Conservation (phyloP, 2,888 invertebrate species). For the Bombylius discolor region DNA sequence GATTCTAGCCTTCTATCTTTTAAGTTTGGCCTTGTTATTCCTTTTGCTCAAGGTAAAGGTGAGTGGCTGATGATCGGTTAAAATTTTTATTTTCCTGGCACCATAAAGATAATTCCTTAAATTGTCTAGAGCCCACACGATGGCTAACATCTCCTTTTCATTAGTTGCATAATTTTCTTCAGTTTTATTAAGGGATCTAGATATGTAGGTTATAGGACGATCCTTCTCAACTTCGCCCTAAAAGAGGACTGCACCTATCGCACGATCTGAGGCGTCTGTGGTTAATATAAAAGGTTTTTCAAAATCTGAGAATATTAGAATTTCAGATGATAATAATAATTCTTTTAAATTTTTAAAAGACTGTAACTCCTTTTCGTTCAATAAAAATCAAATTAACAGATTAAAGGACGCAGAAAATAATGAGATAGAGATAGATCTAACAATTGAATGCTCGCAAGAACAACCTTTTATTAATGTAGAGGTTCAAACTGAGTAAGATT, state of each 20-base stretch:
- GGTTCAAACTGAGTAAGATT: too few species aligned
- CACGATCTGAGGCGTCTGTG: constrained; percentile 2
- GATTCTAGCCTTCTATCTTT: too few species aligned
- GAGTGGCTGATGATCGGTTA: constrained; percentile 12
- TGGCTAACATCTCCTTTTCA: constrained; percentile 10
- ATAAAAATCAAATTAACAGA: too few species aligned
- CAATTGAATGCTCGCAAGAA: too few species aligned
- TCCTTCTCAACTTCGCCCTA: background rate
- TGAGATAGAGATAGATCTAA: too few species aligned
- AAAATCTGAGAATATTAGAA: background rate
- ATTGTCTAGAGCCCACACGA: constrained; percentile 8
- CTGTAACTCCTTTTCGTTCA: too few species aligned
- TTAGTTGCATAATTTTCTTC: constrained; percentile 13
- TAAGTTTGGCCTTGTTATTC: too few species aligned
- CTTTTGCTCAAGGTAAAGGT: too few species aligned
- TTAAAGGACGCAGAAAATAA: too few species aligned
- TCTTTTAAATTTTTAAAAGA: too few species aligned
- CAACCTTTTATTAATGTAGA: too few species aligned
- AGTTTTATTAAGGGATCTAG: constrained; percentile 2
- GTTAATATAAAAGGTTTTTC: constrained; percentile 1
- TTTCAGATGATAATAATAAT: background rate
- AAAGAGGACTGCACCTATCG: background rate
- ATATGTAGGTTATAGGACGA: background rate
- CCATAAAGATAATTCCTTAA: constrained; percentile 10
- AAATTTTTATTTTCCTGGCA: constrained; percentile 10